Conservation (phyloP, 2,113 vertebrate genomes). For the Pterocles gutturalis region DNA sequence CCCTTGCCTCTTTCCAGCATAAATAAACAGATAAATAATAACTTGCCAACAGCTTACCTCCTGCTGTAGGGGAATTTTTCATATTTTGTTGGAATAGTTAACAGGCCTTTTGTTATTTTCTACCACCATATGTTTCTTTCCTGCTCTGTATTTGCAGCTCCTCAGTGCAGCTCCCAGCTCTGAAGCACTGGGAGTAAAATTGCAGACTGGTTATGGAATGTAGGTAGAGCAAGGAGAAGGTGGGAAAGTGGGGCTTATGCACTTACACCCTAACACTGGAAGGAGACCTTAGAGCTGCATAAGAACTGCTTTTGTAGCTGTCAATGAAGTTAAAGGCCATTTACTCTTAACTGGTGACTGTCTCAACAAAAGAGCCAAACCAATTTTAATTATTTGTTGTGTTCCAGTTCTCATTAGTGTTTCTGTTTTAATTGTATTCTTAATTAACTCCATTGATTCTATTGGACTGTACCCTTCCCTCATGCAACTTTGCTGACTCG, state of each 20-base stretch:
- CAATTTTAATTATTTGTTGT: slow-evolving; percentile 67
- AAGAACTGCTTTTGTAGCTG: not conserved
- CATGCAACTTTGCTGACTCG: not conserved
- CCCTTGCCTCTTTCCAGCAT: not conserved
- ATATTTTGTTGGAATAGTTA: slow-evolving; percentile 28
- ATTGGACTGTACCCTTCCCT: not conserved
- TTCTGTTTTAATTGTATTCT: slow-evolving; percentile 62
- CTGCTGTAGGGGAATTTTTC: not conserved
- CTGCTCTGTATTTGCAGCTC: not conserved
- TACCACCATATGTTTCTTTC: slow-evolving; percentile 14
- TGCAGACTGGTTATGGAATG: not conserved
- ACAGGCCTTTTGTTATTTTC: slow-evolving; percentile 13
- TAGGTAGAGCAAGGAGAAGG: not conserved
- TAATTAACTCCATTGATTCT: slow-evolving; percentile 64
- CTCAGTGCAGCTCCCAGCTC: not conserved
- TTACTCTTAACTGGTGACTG: not conserved
- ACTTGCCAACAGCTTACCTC: not conserved
- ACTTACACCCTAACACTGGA: not conserved
- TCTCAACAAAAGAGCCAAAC: not conserved
- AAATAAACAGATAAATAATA: slow-evolving; percentile 48
- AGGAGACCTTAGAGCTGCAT: not conserved
- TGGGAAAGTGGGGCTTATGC: fast-evolving
- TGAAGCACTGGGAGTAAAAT: not conserved
- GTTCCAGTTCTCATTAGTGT: slow-evolving; percentile 32
- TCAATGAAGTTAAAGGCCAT: not conserved